phyloP scores from a whole-genome alignment of 2,888 invertebrate species.

The Sphecodes monilicornis region DNA sequence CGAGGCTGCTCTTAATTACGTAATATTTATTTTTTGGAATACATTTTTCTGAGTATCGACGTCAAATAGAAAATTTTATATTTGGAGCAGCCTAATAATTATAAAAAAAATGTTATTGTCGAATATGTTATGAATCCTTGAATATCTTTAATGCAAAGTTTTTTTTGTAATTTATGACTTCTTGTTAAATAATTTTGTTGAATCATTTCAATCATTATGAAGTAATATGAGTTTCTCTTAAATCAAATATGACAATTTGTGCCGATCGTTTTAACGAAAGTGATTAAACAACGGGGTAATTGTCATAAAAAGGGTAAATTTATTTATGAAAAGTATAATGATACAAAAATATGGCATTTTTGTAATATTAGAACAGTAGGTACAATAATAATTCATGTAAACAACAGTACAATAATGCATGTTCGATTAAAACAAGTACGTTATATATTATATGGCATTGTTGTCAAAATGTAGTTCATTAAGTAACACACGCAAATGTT shows the following conservation, averaged over 20 bases:
- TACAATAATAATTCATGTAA: slow-evolving; percentile 25
- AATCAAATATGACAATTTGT: not conserved
- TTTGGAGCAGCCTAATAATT: not conserved
- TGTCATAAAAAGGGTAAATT: slow-evolving; percentile 62
- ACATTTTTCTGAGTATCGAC: not conserved
- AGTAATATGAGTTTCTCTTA: not conserved
- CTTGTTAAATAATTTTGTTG: too few species aligned
- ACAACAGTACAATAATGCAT: slow-evolving; percentile 44
- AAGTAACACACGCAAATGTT: slow-evolving; percentile 14
- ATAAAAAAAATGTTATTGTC: not conserved
- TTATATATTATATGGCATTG: slow-evolving; percentile 27
- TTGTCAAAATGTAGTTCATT: slow-evolving; percentile 16
- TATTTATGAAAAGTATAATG: slow-evolving; percentile 60
- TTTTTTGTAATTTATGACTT: not conserved
- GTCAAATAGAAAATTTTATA: not conserved
- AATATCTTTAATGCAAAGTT: not conserved
- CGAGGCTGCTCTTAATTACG: not conserved
- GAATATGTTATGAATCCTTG: too few species aligned
- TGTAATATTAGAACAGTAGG: slow-evolving; percentile 31
- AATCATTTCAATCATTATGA: too few species aligned
- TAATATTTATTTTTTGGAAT: not conserved
- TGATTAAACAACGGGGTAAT: not conserved
- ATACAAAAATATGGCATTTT: slow-evolving; percentile 66
- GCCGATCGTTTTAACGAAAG: not conserved
- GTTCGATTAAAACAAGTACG: slow-evolving; percentile 39